Conservation (phyloP, 2,888 invertebrate species). For the Agriotes lineatus region DNA sequence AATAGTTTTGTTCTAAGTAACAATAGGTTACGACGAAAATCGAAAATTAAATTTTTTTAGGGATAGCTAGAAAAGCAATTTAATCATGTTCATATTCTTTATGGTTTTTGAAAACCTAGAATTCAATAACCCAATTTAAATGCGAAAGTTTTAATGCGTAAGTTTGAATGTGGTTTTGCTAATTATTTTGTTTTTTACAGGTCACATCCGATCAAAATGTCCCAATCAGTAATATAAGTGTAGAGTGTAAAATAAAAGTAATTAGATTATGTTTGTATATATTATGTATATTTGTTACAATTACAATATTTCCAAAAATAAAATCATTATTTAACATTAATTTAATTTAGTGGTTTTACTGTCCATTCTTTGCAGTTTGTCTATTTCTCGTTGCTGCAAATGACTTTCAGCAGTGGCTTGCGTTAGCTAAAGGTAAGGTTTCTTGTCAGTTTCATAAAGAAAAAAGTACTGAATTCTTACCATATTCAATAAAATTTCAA, state of each 20-base stretch:
- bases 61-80: no score
- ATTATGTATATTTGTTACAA: not conserved
- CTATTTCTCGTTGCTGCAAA: conserved; percentile 70
- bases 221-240: conserved; percentile 34
- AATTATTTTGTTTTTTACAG: conserved; percentile 34
- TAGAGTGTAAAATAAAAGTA: conserved; percentile 3
- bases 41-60: no score
- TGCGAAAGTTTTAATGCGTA: no score
- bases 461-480: no score
- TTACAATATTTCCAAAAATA: not conserved
- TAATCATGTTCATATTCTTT: no score
- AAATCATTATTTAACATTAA: not conserved
- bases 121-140: no score
- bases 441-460: not conserved
- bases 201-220: conserved; percentile 65
- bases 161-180: no score
- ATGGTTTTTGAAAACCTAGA: no score
- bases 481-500: conserved; percentile 83
- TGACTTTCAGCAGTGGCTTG: conserved; percentile 73
- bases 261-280: no score
- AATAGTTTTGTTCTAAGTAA: no score
- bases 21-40: no score
- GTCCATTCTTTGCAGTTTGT: conserved; percentile 63
- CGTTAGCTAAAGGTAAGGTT: conserved; percentile 73
- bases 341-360: conserved; percentile 3